Evolutionary conservation across 2,888 invertebrate species (phyloP).

Genomic region (Caprella mutica): DNA sequence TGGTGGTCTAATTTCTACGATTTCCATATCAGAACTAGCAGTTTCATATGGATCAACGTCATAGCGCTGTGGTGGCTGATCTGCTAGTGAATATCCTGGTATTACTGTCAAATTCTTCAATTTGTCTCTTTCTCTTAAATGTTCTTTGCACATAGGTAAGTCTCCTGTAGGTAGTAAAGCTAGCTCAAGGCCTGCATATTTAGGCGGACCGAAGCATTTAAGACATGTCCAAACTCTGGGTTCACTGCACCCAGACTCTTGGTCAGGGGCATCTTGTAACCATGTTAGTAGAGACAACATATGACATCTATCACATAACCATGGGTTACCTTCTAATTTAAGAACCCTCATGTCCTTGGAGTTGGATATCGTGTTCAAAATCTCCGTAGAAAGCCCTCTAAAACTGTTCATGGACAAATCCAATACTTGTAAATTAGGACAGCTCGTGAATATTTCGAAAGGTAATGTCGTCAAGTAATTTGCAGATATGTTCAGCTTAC

Average conservation of each 20-base stretch:
- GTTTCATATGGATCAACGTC: too few species aligned
- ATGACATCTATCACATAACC: slow-evolving; percentile 38
- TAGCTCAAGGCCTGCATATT: slow-evolving; percentile 28
- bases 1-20: background rate
- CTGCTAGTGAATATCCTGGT: too few species aligned
- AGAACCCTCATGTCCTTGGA: slow-evolving; percentile 28
- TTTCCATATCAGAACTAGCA: background rate
- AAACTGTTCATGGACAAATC: slow-evolving; percentile 37
- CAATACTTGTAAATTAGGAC: slow-evolving; percentile 35
- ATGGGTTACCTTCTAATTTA: slow-evolving; percentile 37
- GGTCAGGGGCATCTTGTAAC: slow-evolving; percentile 35
- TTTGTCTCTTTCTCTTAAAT: too few species aligned
- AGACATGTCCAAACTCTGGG: slow-evolving; percentile 31
- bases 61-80: too few species aligned
- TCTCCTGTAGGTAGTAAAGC: slow-evolving; percentile 33
- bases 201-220: slow-evolving; percentile 27
- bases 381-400: slow-evolving; percentile 30
- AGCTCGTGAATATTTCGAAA: slow-evolving; percentile 33
- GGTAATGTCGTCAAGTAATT: slow-evolving; percentile 36
- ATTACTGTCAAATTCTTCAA: too few species aligned
- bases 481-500: slow-evolving; percentile 36
- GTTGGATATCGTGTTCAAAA: slow-evolving; percentile 33
- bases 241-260: slow-evolving; percentile 32
- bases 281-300: slow-evolving; percentile 36
- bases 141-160: slow-evolving; percentile 23